phyloP scores from a whole-genome alignment of 1,140 invertebrate genomes.

The Spodoptera litura region DNA sequence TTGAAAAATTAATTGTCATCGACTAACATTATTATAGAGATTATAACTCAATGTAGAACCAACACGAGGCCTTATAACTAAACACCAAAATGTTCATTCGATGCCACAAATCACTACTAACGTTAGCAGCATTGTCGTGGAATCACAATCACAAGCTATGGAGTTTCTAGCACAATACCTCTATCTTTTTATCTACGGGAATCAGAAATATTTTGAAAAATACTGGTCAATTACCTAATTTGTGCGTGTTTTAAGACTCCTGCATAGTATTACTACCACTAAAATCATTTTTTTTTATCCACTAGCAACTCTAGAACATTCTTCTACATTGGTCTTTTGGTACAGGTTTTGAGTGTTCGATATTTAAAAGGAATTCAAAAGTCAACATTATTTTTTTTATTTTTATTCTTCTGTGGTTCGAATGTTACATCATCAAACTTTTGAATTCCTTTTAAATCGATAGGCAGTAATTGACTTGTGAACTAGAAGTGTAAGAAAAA shows the following conservation, averaged over 20 bases:
- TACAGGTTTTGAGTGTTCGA: neutral
- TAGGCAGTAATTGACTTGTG: neutral
- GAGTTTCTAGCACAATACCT: constrained; percentile 24
- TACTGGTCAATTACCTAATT: neutral
- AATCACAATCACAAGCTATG: constrained; percentile 39
- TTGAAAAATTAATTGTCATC: too few relatives aligned
- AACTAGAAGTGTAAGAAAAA: constrained; percentile 1
- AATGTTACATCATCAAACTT: too few relatives aligned
- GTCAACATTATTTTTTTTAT: neutral
- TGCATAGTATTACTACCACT: neutral
- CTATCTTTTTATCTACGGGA: constrained; percentile 29
- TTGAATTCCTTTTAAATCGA: constrained; percentile 2
- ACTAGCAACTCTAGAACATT: neutral
- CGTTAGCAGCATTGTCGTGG: constrained; percentile 31
- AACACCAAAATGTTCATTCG: constrained; percentile 62
- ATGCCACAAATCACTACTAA: constrained; percentile 55
- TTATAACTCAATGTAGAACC: constrained; percentile 45
- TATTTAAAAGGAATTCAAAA: neutral
- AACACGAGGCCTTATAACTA: constrained; percentile 63
- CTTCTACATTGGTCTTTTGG: constrained; percentile 2
- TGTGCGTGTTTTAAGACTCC: neutral
- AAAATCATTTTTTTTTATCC: neutral
- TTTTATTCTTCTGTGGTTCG: too few relatives aligned
- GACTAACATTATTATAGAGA: neutral
- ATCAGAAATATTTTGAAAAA: constrained; percentile 12